Evolutionary conservation across 2,797 vertebrate species (phyloP).

Genomic region (Melanotaenia pygmaea): DNA sequence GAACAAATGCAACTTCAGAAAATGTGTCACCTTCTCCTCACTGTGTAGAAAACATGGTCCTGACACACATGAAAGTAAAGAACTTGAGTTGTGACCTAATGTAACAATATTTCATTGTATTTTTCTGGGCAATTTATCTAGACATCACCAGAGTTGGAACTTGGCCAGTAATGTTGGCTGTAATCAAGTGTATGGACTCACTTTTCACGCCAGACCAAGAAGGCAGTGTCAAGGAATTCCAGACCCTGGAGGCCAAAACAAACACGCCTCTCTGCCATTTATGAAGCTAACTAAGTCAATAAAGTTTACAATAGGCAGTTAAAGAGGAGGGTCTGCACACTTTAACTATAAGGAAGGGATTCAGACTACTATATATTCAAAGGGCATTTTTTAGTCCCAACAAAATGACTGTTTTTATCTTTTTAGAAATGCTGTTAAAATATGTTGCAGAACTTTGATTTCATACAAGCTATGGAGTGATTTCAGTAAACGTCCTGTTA

Average conservation of each 20-base stretch:
- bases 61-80: constrained; percentile 4
- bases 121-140: constrained; percentile 26
- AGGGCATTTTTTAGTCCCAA: background rate
- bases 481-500: constrained; percentile 5
- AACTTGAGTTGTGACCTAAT: constrained; percentile 27
- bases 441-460: background rate
- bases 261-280: constrained; percentile 55
- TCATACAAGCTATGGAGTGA: background rate
- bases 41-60: constrained; percentile 1
- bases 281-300: constrained; percentile 52
- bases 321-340: constrained; percentile 30
- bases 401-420: background rate
- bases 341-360: constrained; percentile 28
- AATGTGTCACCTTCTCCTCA: constrained; percentile 2
- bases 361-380: background rate
- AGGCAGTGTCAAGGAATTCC: constrained; percentile 49
- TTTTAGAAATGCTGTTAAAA: background rate
- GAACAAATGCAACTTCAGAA: constrained; percentile 15
- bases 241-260: constrained; percentile 58
- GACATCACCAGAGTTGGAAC: constrained; percentile 47
- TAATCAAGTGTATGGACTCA: constrained; percentile 41
- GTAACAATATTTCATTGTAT: constrained; percentile 19
- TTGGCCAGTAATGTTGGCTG: constrained; percentile 46
- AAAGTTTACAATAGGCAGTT: constrained; percentile 60
- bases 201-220: constrained; percentile 44